A percentile compares a stretch with the other conserved stretches of the same genome.
Conservation (phyloP, 1,140 invertebrate genomes). For the Drosophila azteca region DNA sequence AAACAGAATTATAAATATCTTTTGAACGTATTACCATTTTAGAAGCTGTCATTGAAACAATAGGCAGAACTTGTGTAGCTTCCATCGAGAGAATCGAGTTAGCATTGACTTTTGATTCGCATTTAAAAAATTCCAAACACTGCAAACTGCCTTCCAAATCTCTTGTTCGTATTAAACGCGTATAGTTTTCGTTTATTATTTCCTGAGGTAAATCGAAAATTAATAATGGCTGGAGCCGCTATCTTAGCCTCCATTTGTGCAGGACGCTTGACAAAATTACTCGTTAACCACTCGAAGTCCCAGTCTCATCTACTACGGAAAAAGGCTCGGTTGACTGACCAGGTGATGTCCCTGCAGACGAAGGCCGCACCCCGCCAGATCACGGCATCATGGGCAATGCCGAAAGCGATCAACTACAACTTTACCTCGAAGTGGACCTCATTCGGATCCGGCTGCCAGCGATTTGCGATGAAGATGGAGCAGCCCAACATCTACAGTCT, state of each 20-base stretch:
- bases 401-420: no score
- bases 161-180: slow-evolving; percentile 3
- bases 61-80: no score
- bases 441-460: no score
- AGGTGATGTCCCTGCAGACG: not conserved
- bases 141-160: slow-evolving; percentile 31
- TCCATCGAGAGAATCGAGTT: no score
- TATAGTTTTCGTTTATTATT: slow-evolving; percentile 4
- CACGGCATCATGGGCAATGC: no score
- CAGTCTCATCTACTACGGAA: slow-evolving; percentile 7
- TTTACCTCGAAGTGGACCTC: no score
- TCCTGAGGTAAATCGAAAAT: not conserved
- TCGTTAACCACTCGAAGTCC: slow-evolving; percentile 42
- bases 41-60: no score
- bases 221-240: slow-evolving; percentile 46
- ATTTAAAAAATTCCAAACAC: no score
- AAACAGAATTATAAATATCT: not conserved
- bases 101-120: no score
- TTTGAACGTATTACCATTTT: no score
- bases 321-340: slow-evolving; percentile 1
- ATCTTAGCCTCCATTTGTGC: slow-evolving; percentile 69
- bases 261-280: slow-evolving; percentile 61
- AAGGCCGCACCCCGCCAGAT: not conserved
- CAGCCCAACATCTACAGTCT: no score
- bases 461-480: no score